Conservation (phyloP, 2,113 vertebrate genomes). For the Gasterosteus aculeatus region DNA sequence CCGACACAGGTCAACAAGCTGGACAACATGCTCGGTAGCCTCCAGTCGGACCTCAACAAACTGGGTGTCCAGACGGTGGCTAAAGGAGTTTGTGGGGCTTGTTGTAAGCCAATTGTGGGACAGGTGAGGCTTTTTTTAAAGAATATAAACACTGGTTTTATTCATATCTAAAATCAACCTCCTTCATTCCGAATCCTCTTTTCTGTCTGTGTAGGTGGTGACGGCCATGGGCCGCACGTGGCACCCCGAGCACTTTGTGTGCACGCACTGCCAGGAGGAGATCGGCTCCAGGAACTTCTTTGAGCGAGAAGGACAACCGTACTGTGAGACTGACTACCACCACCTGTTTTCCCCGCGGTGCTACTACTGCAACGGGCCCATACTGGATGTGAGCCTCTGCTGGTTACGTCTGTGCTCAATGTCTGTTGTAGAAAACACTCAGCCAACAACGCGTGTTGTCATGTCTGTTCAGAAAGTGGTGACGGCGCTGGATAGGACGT, state of each 20-base stretch:
- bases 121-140: conserved; percentile 84
- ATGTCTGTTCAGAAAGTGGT: conserved; percentile 91
- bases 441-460: background rate
- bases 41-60: conserved; percentile 97
- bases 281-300: conserved; percentile 99
- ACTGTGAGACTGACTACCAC: conserved; percentile 98
- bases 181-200: background rate
- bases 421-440: background rate
- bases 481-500: conserved; percentile 95
- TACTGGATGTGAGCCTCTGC: conserved; percentile 89
- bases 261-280: conserved; percentile 98
- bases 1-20: conserved; percentile 94
- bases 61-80: conserved; percentile 95
- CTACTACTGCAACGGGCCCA: conserved; percentile 98
- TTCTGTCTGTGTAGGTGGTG: conserved; percentile 85
- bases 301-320: conserved; percentile 95
- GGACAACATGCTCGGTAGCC: conserved; percentile 97
- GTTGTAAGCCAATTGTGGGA: conserved; percentile 97
- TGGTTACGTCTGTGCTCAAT: too few relatives aligned
- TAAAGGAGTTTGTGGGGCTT: conserved; percentile 97
- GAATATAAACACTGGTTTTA: background rate
- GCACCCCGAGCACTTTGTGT: conserved; percentile 99
- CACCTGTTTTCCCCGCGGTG: conserved; percentile 97
- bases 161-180: background rate
- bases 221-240: conserved; percentile 98